Evolutionary conservation across 2,797 vertebrate species (phyloP), one percentile per base, ranked within the genome.

Genomic region (Gymnopithys bicolor): DNA sequence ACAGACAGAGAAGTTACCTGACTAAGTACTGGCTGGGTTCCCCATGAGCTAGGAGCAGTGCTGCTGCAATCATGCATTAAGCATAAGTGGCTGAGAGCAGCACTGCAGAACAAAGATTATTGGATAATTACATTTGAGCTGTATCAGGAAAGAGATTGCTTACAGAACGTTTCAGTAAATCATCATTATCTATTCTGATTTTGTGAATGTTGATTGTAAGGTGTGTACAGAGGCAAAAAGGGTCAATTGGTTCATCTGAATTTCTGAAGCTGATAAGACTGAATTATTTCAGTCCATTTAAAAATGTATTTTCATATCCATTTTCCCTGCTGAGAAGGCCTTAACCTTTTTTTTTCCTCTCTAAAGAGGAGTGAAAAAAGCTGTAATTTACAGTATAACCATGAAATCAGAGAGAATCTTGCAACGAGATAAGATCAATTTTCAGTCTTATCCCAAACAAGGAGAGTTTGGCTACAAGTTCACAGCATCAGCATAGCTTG

Each of bases 241-340:
- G 30, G 25, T 45, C 46, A 27, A 49, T 89, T 49, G 39, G 32
- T 56, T 90, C 32, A 77, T 87, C 80, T 73, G 63, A 92, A 77
- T 74, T 77, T 49, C 70, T 49, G 35, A 87, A 87, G 46, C 4
- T 91, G 59, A 75, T 52, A 77, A 80, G 67, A 51, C 30, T 92
- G 16, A 56, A 79, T 55, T 62, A 90, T 76, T 83, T 86, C 77
- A 83, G 87, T 91, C 73, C 5, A n/a, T 78, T 89, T 86, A 43
- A 37, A 53, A 63, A 24, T 55, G 33, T 89, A 49, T 75, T 88
- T 81, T 68, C 45, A 9, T 74, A 41, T 11, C 25, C 45, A 28
- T 95, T 96, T 95, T 95, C 62, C 41, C 64, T 66, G 76, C 58
- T 93, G 74, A 66, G 30, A 75, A 68, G 73, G 45, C 85, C 95